phyloP scores from a whole-genome alignment of 2,113 vertebrate species.

The Myrmophylax atrothorax region DNA sequence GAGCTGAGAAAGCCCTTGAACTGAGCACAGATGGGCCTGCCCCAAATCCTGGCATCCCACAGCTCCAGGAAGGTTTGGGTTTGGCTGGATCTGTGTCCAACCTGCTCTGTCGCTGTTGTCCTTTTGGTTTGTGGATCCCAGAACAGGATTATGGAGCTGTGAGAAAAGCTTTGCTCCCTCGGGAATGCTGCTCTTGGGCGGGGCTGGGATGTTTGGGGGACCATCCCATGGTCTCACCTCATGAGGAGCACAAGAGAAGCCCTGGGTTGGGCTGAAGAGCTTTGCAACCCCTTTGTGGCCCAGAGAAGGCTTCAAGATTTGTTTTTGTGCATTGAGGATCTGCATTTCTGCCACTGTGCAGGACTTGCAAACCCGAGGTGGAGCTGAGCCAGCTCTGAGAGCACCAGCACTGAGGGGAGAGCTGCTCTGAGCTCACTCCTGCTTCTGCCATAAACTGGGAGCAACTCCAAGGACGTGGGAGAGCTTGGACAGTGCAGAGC shows the following conservation, averaged over 20 bases:
- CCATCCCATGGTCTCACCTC: fast-evolving
- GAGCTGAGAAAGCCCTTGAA: background rate
- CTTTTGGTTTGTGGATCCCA: background rate
- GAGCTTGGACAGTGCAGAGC: slow-evolving; percentile 24
- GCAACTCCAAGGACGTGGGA: slow-evolving; percentile 48
- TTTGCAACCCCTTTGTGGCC: background rate
- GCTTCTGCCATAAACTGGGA: slow-evolving; percentile 33
- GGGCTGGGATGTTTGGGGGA: background rate
- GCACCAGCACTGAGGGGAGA: background rate
- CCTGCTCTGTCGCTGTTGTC: background rate
- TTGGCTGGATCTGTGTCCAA: background rate
- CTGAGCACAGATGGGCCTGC: background rate
- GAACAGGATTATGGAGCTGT: background rate
- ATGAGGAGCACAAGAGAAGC: fast-evolving
- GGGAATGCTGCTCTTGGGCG: background rate
- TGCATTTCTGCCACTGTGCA: background rate
- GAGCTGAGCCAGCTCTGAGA: background rate
- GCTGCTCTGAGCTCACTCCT: slow-evolving; percentile 29
- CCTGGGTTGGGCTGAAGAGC: background rate
- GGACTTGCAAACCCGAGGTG: background rate
- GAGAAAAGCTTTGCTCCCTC: background rate
- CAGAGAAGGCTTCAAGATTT: background rate
- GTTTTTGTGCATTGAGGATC: background rate
- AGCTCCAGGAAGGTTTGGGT: background rate
- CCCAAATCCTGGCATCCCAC: background rate